A percentile compares a stretch with the other conserved stretches of the same genome.
phyloP scores from a whole-genome alignment of 1,140 invertebrate species.

The Sinonovacula constricta region DNA sequence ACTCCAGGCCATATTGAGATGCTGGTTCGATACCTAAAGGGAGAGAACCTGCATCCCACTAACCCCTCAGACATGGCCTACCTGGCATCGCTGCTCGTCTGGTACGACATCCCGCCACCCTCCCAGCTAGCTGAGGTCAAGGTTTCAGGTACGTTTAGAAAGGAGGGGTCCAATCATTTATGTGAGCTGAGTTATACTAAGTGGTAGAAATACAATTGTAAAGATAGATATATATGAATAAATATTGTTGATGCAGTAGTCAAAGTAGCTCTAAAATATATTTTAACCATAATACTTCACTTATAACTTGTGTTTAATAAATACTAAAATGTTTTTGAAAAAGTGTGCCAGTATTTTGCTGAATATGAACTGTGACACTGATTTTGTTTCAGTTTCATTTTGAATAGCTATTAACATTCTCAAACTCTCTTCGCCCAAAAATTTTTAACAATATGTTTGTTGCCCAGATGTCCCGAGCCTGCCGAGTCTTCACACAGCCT shows the following conservation, averaged over 20 bases:
- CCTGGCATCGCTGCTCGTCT: slow-evolving; percentile 64
- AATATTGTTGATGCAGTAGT: neutral
- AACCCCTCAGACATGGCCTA: slow-evolving; percentile 46
- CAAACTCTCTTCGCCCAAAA: neutral
- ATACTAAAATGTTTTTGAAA: neutral
- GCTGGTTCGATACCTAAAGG: slow-evolving; percentile 64
- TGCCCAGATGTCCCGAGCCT: slow-evolving; percentile 57
- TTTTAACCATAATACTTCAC: neutral
- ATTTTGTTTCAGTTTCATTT: neutral
- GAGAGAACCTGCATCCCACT: slow-evolving; percentile 55
- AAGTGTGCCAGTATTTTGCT: neutral
- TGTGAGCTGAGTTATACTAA: neutral
- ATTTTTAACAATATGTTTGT: slow-evolving; percentile 1
- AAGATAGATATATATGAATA: slow-evolving; percentile 17
- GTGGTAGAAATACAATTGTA: neutral
- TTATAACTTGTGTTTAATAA: neutral
- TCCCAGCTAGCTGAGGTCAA: slow-evolving; percentile 55
- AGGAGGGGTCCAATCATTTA: neutral
- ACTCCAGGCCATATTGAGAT: slow-evolving; percentile 58
- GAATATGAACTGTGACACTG: neutral
- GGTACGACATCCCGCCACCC: slow-evolving; percentile 70
- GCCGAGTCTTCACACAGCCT: slow-evolving; percentile 52
- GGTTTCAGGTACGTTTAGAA: slow-evolving; percentile 52
- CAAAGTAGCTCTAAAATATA: slow-evolving; percentile 9
- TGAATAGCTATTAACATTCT: neutral